Conservation (phyloP, 2,113 vertebrate species). For the Passer domesticus region DNA sequence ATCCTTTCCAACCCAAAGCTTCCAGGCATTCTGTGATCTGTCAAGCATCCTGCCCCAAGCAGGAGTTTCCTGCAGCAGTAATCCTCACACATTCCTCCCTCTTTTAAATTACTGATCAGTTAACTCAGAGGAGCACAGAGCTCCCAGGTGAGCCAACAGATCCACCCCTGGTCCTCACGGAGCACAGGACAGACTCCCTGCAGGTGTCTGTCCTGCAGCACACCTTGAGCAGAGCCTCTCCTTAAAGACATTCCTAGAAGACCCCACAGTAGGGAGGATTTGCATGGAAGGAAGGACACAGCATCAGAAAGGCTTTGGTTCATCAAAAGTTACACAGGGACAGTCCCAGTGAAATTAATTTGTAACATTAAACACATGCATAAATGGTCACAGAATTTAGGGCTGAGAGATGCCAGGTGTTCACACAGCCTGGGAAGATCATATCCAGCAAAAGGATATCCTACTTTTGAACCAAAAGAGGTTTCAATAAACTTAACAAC, state of each 20-base stretch:
- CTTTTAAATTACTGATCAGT: not conserved
- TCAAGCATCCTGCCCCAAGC: not conserved
- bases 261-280: not conserved
- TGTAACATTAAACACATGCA: not conserved
- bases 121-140: not conserved
- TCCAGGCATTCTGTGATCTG: not conserved
- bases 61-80: not conserved
- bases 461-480: not conserved
- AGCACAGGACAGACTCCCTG: not conserved
- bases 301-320: not conserved
- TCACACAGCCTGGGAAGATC: not conserved
- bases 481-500: not conserved
- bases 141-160: not conserved
- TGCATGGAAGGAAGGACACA: not conserved
- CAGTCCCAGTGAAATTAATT: slow-evolving; percentile 20
- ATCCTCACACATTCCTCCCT: not conserved
- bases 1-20: not conserved
- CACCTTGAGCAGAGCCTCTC: not conserved
- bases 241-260: not conserved
- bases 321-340: not conserved
- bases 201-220: not conserved
- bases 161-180: not conserved
- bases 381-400: not conserved
- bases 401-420: not conserved
- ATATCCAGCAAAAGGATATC: not conserved